These are phyloP conservation scores for Tuta absoluta DNA, from an alignment of 2,888 invertebrate genomes.

Conservation along the genomic window DNA sequence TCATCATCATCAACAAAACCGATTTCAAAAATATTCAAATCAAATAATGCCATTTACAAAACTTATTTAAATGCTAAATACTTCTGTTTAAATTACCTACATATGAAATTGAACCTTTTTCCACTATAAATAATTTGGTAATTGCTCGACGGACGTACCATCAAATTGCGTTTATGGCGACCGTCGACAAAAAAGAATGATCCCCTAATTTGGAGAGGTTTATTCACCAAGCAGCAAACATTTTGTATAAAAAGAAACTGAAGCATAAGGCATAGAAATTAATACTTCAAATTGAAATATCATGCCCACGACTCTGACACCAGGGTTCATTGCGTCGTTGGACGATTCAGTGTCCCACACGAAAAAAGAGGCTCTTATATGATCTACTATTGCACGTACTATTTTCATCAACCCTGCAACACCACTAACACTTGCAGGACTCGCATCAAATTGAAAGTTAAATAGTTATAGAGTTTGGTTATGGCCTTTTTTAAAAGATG, in stretches of 20 bases:
- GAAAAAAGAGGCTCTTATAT: too few relatives aligned
- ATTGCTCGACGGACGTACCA: constrained; percentile 50
- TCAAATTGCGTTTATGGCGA: constrained; percentile 61
- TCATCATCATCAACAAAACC: not conserved
- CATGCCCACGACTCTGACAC: too few relatives aligned
- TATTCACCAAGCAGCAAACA: constrained; percentile 37
- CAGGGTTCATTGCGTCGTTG: too few relatives aligned
- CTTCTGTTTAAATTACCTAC: constrained; percentile 57
- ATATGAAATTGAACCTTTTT: constrained; percentile 49
- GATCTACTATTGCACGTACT: too few relatives aligned
- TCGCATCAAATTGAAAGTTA: too few relatives aligned
- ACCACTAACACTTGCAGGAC: too few relatives aligned
- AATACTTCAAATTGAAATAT: too few relatives aligned
- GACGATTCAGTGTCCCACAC: too few relatives aligned
- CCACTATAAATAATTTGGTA: constrained; percentile 58
- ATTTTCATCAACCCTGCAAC: too few relatives aligned
- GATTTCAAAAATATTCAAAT: constrained; percentile 30
- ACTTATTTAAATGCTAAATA: constrained; percentile 54
- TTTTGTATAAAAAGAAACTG: not conserved
- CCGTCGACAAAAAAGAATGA: constrained; percentile 59
- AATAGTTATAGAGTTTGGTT: too few relatives aligned
- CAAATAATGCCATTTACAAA: constrained; percentile 45
- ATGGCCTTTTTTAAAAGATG: too few relatives aligned
- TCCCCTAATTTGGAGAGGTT: constrained; percentile 51
- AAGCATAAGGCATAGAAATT: too few relatives aligned